These are phyloP conservation scores for Plectropomus leopardus DNA, from an alignment of 2,113 vertebrate genomes.

Conservation along the genomic window DNA sequence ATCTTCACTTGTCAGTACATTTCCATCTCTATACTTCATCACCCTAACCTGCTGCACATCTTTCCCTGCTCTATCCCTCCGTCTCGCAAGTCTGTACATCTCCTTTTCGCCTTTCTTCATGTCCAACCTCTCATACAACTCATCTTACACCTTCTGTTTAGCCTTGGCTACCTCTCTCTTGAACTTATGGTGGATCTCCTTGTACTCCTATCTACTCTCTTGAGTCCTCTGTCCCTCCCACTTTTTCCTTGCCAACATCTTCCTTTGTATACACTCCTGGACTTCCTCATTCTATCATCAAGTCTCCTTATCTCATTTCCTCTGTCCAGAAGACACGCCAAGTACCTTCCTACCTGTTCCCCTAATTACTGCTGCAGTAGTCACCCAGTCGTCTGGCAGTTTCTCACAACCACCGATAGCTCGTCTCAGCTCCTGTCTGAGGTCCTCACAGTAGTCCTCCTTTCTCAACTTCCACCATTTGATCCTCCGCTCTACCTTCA, in stretches of 20 bases:
- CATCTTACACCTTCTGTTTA: not conserved
- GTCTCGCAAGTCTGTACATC: not conserved
- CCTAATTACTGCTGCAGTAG: not conserved
- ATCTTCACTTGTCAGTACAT: not conserved
- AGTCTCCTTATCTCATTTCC: not conserved
- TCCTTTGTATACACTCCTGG: not conserved
- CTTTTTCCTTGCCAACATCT: not conserved
- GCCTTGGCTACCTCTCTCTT: not conserved
- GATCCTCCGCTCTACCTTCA: no score
- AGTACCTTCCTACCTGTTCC: not conserved
- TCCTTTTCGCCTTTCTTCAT: not conserved
- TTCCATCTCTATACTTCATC: not conserved
- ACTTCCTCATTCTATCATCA: not conserved
- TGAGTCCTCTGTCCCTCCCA: not conserved
- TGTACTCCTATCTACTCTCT: not conserved
- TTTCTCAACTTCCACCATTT: no score
- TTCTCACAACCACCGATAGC: not conserved
- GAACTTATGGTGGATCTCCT: not conserved
- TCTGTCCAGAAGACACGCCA: not conserved
- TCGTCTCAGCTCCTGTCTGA: not conserved
- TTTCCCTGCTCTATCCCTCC: not conserved
- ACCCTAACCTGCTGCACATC: not conserved
- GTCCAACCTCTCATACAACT: not conserved
- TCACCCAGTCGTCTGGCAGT: not conserved
- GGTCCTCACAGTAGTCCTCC: no score